Base-by-base conservation (phyloP, 1,140 invertebrate species). In the Temnothorax curvispinosus region DNA sequence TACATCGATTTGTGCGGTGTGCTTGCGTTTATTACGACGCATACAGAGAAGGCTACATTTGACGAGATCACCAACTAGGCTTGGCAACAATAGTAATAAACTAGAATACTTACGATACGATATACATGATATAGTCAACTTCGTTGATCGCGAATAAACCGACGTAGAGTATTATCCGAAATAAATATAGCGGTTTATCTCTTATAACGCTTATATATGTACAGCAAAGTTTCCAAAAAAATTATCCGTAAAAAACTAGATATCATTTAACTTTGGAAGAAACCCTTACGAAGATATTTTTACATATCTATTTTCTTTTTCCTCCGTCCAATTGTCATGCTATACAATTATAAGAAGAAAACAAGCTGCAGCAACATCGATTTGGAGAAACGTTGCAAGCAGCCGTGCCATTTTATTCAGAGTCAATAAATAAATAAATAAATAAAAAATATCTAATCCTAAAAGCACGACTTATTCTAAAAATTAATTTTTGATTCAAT, bases 181-280 rank as follows among this genome's bases (percentile, higher is more conserved):
- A 60, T 82, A 82, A 82, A 82, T 82, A 58, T 54, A 82, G 69
- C 54, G 52, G 15, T 41, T 82, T 47, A 82, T 82, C 41, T 74
- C 67, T 50, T 58, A 50, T 56, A 38, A 82, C 54, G 64, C 58
- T 64, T 91, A 72, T 91, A 72, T 91, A 72, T 75, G 84, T 85
- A 91, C 65, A 90, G 72, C 85, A 54, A 76, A 85, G 65, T 87
- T 60, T 38, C 52, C 52, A 60, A 87, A 88, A 92, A 93, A 93
- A 90, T 69, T 56, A 90, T 86, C 47, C 88, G 91, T 93, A 87
- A 93, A 93, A 93, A 93, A 92, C 91, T 92, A 89, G 71, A 65
- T 88, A 87, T 85, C 38, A 85, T 32, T 72, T 85, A 38, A 78
- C 60, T 88, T 86, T 90, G 92, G 92, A 92, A 92, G 92, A 89